Percentiles rank a stretch among this genome's conserved stretches.
Evolutionary conservation across 2,888 invertebrate genomes (phyloP).

Genomic region (Hyppa rectilinea): DNA sequence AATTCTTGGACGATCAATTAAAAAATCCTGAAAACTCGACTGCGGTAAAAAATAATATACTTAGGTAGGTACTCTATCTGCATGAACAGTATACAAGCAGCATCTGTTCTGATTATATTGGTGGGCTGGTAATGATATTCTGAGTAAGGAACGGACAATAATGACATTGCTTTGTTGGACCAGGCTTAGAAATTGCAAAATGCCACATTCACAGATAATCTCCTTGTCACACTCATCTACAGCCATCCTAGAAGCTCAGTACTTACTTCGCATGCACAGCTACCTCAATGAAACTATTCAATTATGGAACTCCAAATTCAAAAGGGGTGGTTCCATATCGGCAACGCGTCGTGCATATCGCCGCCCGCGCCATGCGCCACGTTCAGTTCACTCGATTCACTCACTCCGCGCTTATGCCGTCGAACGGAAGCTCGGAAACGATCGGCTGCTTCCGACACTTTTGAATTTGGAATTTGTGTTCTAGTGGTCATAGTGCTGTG

Average conservation of each 20-base stretch:
- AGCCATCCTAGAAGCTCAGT: too few species aligned
- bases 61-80: too few species aligned
- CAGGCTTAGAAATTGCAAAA: not conserved
- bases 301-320: conserved; percentile 47
- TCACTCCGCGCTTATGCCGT: conserved; percentile 70
- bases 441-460: conserved; percentile 56
- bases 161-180: not conserved
- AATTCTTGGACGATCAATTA: not conserved
- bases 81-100: not conserved
- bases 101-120: not conserved
- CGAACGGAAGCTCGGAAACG: conserved; percentile 64
- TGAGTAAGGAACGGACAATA: not conserved
- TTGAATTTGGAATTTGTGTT: conserved; percentile 47
- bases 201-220: too few species aligned
- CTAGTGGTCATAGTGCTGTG: conserved; percentile 46
- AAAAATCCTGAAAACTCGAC: too few species aligned
- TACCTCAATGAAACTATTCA: conserved; percentile 10
- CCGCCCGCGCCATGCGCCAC: conserved; percentile 58
- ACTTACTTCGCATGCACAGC: not conserved
- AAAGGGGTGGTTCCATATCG: conserved; percentile 74
- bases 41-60: too few species aligned
- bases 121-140: not conserved
- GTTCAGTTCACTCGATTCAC: conserved; percentile 55
- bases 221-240: not conserved
- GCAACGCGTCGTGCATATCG: conserved; percentile 73